These are phyloP conservation scores for Creontiades dilutus DNA, from an alignment of 2,888 invertebrate genomes.

Conservation along the genomic window DNA sequence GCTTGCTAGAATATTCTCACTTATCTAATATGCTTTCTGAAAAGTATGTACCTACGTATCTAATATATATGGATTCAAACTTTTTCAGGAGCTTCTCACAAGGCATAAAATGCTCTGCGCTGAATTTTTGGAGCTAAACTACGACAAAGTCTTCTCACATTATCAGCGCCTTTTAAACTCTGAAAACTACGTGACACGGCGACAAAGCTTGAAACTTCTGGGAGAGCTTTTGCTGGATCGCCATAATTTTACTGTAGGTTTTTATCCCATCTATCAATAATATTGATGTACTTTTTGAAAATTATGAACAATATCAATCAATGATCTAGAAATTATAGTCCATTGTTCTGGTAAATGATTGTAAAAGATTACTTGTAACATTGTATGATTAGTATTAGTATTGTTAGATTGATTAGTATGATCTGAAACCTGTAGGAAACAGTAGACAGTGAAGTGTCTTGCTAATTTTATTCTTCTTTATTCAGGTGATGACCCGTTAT, in stretches of 20 bases:
- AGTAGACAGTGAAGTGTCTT: no score
- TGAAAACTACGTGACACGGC: slow-evolving; percentile 99
- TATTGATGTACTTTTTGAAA: background rate
- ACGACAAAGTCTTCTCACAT: slow-evolving; percentile 98
- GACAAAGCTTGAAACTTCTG: slow-evolving; percentile 98
- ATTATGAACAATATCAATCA: no score
- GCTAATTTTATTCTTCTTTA: no score
- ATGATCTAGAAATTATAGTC: no score
- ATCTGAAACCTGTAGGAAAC: no score
- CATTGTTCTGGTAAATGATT: no score
- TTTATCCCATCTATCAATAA: background rate
- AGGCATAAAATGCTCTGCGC: slow-evolving; percentile 97
- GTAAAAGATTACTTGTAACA: no score
- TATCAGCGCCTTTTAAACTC: slow-evolving; percentile 98
- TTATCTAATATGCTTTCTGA: no score
- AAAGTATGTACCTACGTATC: no score
- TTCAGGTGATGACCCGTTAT: slow-evolving; percentile 94
- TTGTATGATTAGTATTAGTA: no score
- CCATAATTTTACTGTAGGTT: slow-evolving; percentile 96
- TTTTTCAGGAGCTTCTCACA: slow-evolving; percentile 89
- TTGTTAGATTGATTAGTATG: no score
- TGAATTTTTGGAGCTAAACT: slow-evolving; percentile 99
- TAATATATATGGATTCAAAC: background rate
- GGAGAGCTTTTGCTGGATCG: slow-evolving; percentile 98
- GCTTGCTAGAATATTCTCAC: no score